A percentile compares a stretch with the other conserved stretches of the same genome.
phyloP scores from a whole-genome alignment of 2,888 invertebrate species.

The Geotrupes spiniger region DNA sequence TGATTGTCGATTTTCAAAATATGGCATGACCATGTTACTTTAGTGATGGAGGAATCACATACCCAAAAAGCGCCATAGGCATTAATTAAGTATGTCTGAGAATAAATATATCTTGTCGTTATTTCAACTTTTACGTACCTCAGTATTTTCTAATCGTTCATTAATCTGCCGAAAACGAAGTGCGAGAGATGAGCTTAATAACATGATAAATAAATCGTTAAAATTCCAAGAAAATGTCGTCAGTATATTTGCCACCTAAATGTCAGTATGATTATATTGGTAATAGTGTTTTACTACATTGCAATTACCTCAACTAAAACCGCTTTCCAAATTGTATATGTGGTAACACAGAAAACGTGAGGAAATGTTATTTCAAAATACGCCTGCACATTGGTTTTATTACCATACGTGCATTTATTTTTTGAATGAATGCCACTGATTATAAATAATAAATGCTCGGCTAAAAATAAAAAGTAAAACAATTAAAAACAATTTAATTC shows the following conservation, averaged over 20 bases:
- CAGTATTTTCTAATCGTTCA: constrained; percentile 7
- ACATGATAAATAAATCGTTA: constrained; percentile 43
- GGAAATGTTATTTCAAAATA: constrained; percentile 2
- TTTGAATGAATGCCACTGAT: neutral
- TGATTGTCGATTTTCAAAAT: too few relatives aligned
- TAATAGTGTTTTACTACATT: neutral
- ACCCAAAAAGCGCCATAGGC: too few relatives aligned
- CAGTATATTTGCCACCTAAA: constrained; percentile 36
- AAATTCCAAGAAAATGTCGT: constrained; percentile 39
- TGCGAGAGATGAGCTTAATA: constrained; percentile 38
- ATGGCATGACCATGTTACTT: too few relatives aligned
- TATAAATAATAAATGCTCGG: neutral
- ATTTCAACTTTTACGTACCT: too few relatives aligned
- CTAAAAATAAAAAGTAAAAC: neutral
- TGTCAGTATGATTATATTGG: constrained; percentile 12
- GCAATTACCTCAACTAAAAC: neutral
- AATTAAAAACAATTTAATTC: neutral
- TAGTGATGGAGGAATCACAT: too few relatives aligned
- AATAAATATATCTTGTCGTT: too few relatives aligned
- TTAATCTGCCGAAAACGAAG: constrained; percentile 39
- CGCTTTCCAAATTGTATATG: neutral
- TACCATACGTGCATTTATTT: neutral
- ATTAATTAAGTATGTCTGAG: too few relatives aligned
- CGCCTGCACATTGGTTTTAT: neutral
- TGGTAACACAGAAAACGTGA: neutral